Conservation (phyloP, 1,140 invertebrate species). For the Macrosteles quadrilineatus region DNA sequence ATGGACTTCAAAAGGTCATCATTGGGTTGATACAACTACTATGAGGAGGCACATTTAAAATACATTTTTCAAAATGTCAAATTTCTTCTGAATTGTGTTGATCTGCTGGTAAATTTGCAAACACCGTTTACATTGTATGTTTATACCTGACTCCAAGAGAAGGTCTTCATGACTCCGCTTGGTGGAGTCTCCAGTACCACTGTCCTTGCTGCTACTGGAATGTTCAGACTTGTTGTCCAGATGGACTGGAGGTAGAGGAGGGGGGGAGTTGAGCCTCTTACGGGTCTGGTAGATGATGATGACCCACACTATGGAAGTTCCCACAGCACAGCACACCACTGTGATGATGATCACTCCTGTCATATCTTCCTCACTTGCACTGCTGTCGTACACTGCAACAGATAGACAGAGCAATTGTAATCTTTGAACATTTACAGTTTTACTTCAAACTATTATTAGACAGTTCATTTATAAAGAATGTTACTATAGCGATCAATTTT, state of each 20-base stretch:
- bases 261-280: conserved; percentile 57
- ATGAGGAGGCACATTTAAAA: too few relatives aligned
- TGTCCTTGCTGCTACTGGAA: conserved; percentile 59
- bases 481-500: too few relatives aligned
- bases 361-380: conserved; percentile 57
- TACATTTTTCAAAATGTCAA: background rate
- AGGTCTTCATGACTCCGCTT: conserved; percentile 60
- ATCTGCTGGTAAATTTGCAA: too few relatives aligned
- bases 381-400: conserved; percentile 30
- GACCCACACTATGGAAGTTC: conserved; percentile 89
- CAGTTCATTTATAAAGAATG: too few relatives aligned
- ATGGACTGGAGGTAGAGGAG: conserved; percentile 44
- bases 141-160: conserved; percentile 40
- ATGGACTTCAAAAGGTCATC: background rate
- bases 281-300: conserved; percentile 87
- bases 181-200: conserved; percentile 61
- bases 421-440: too few relatives aligned
- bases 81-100: background rate
- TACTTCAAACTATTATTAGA: too few relatives aligned
- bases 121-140: background rate
- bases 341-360: conserved; percentile 86
- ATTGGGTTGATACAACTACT: background rate
- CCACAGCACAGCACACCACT: conserved; percentile 85
- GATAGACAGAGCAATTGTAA: too few relatives aligned
- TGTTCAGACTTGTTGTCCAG: conserved; percentile 52